Percentiles rank a stretch among this genome's conserved stretches.
Conservation (phyloP, 2,113 vertebrate genomes). For the Etheostoma spectabile region DNA sequence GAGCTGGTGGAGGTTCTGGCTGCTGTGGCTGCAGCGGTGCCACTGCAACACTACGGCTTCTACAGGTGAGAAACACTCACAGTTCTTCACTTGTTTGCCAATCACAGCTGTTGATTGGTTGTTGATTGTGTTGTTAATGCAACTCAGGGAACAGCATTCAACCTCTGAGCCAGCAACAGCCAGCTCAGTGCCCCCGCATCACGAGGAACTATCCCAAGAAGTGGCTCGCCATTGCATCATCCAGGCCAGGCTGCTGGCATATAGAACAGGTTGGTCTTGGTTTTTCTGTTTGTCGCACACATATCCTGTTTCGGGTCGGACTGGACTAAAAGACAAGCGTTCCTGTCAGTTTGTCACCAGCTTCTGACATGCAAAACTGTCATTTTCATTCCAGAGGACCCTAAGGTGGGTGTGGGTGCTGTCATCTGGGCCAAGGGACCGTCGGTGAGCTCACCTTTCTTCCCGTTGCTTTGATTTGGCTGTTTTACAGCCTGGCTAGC, state of each 20-base stretch:
- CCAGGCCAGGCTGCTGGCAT: conserved; percentile 91
- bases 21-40: conserved; percentile 89
- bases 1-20: conserved; percentile 91
- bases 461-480: background rate
- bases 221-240: conserved; percentile 91
- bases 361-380: background rate
- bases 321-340: background rate
- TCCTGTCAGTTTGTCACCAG: background rate
- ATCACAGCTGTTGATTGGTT: too few relatives aligned
- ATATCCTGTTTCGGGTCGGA: background rate
- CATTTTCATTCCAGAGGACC: conserved; percentile 90
- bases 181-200: background rate
- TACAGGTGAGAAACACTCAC: conserved; percentile 72
- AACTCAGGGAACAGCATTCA: conserved; percentile 40
- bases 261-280: conserved; percentile 88
- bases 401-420: conserved; percentile 95
- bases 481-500: background rate
- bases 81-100: too few relatives aligned
- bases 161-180: background rate
- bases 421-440: conserved; percentile 94
- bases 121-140: background rate
- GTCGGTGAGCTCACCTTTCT: conserved; percentile 84
- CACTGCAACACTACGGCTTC: conserved; percentile 85
- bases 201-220: conserved; percentile 86
- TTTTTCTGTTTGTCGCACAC: background rate